Conservation (phyloP, 2,797 vertebrate species). For the Delichon dasypus region DNA sequence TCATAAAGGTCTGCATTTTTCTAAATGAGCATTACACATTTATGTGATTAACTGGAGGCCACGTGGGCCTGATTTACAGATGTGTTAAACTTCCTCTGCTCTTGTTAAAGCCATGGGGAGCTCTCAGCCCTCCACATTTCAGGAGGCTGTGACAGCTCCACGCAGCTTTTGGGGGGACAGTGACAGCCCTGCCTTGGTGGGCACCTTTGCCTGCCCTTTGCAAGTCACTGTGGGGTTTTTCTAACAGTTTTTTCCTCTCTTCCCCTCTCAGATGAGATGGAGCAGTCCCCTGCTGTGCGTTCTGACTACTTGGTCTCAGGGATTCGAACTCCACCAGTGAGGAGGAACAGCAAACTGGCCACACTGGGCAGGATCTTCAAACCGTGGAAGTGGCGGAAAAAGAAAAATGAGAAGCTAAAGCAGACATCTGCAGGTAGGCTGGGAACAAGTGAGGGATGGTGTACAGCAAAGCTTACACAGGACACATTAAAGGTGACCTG, state of each 20-base stretch:
- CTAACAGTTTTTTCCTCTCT: not conserved
- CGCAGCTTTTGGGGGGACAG: not conserved
- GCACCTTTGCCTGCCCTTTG: not conserved
- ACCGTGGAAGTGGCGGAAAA: conserved; percentile 99
- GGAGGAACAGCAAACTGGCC: conserved; percentile 95
- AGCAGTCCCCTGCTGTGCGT: conserved; percentile 86
- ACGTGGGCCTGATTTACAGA: not conserved
- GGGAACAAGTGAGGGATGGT: not conserved
- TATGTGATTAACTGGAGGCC: not conserved
- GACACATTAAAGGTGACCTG: not conserved
- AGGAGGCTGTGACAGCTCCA: not conserved
- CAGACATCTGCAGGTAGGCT: conserved; percentile 83
- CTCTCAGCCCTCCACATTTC: not conserved
- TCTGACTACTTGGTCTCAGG: conserved; percentile 90
- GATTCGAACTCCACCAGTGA: conserved; percentile 91
- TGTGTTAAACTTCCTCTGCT: not conserved
- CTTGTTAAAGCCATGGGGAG: not conserved
- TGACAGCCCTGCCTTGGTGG: not conserved
- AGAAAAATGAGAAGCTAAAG: conserved; percentile 96
- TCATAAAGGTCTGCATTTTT: not conserved
- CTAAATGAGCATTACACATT: not conserved
- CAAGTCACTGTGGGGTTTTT: not conserved
- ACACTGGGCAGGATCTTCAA: conserved; percentile 96
- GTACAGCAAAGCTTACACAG: not conserved
- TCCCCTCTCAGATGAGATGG: conserved; percentile 81